These are phyloP conservation scores for Liasis olivaceus DNA, from an alignment of 2,797 vertebrate genomes.

Conservation along the genomic window DNA sequence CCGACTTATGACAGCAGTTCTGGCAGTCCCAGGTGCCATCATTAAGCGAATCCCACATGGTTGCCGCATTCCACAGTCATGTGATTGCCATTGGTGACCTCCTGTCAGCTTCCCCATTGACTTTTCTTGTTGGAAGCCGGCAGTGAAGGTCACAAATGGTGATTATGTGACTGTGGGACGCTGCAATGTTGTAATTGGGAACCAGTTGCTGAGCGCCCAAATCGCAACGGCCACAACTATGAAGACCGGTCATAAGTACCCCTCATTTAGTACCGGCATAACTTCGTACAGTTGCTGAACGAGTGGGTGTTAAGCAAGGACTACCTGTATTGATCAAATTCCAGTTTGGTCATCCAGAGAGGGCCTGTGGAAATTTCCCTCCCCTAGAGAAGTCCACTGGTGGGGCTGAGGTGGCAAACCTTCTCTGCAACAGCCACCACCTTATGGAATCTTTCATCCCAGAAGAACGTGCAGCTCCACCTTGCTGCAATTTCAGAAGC, in stretches of 20 bases:
- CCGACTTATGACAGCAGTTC: neutral
- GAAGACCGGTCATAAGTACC: neutral
- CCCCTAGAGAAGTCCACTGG: neutral
- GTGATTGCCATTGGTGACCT: neutral
- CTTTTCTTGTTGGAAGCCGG: neutral
- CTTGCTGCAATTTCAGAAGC: neutral
- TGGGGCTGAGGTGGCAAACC: neutral
- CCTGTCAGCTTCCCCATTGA: neutral
- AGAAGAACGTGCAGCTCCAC: neutral
- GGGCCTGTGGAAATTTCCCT: neutral
- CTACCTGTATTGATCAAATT: neutral
- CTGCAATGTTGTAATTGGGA: neutral
- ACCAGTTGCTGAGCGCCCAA: neutral
- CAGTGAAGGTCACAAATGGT: neutral
- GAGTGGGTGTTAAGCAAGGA: neutral
- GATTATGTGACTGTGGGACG: neutral
- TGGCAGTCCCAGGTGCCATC: neutral
- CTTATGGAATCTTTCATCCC: neutral
- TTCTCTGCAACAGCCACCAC: neutral
- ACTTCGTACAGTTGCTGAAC: neutral
- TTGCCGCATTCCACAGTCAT: neutral
- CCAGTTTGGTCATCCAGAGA: neutral
- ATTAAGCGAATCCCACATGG: neutral
- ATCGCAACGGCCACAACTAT: neutral
- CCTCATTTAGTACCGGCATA: neutral